Base-by-base conservation (phyloP, 2,113 vertebrate genomes). In the Calypte anna region DNA sequence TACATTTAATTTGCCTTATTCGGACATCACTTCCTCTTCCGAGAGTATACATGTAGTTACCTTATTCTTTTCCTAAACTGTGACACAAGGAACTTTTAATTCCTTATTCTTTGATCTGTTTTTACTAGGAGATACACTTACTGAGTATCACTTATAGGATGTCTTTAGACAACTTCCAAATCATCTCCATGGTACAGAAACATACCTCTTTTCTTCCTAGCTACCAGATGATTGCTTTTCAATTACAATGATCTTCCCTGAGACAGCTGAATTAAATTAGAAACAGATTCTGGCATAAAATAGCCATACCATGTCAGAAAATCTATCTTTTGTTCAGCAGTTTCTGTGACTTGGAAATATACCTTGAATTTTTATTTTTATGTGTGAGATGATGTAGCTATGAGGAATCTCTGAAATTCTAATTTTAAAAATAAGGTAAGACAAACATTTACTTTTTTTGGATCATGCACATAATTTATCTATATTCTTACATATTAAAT, bases 251-350 rank as follows among this genome's bases (percentile, higher is more conserved):
- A 83, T 94, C 80, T 88, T 94, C 73, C 33, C 46, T 62, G 74
- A 87, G 81, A 92, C 80, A 90, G 57, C 64, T 90, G 75, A 96
- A 33, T 67, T 91, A 93, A 88, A 90, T 93, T 96, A 90, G n/a
- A 69, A 94, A 23, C 93, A 96, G 88, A 90, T 86, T 69, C 81
- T 88, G 62, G 61, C 69, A 73, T 83, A 90, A 93, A 91, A 68
- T 25, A 90, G 31, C 38, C 75, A 67, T 91, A 77, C 27, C 13
- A 27, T 17, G 24, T 48, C 72, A 94, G 76, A 81, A 90, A 91
- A 84, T 51, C 27, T 83, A 18, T 78, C 75, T 88, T 87, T 92
- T 84, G 33, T 91, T 95, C 36, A 64, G 83, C 40, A 86, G 28
- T 94, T 95, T 86, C 54, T 91, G 53, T 79, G 48, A 87, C 64